A percentile compares a stretch with the other conserved stretches of the same genome.
These are phyloP conservation scores for Laspeyria flexula DNA, from an alignment of 2,888 invertebrate species.

Conservation along the genomic window DNA sequence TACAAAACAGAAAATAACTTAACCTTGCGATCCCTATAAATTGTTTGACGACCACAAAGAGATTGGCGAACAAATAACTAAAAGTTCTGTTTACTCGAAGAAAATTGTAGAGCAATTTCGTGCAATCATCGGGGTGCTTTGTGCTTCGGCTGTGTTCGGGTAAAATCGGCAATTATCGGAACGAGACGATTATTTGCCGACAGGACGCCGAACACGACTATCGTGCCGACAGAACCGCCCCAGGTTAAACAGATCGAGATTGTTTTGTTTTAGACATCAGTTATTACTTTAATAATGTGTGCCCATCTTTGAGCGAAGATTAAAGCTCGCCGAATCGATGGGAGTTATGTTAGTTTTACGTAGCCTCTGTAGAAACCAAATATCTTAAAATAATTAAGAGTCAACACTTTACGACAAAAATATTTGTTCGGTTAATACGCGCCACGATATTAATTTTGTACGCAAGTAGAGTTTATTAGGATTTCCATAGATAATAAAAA, in stretches of 20 bases:
- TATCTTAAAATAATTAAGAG: no score
- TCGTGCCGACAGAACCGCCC: slow-evolving; percentile 45
- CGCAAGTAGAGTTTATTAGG: no score
- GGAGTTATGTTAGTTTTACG: slow-evolving; percentile 13
- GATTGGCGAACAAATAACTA: slow-evolving; percentile 37
- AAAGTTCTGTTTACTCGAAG: slow-evolving; percentile 54
- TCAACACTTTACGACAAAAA: no score
- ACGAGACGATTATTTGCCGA: slow-evolving; percentile 58
- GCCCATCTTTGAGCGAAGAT: slow-evolving; percentile 17
- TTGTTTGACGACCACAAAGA: slow-evolving; percentile 39
- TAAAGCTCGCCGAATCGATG: slow-evolving; percentile 20
- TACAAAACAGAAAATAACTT: neutral
- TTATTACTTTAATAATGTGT: slow-evolving; percentile 38
- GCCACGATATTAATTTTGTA: no score
- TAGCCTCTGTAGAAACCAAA: no score
- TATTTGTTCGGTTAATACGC: no score
- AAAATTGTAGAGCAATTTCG: slow-evolving; percentile 73
- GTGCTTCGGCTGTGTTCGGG: slow-evolving; percentile 48
- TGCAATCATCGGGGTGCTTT: slow-evolving; percentile 60
- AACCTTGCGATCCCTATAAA: slow-evolving; percentile 44
- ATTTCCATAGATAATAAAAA: no score
- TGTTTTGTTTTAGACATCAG: slow-evolving; percentile 39
- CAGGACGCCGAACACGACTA: slow-evolving; percentile 46
- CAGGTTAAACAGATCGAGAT: slow-evolving; percentile 32
- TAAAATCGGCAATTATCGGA: slow-evolving; percentile 65